Percentiles rank a stretch among this genome's conserved stretches.
These are phyloP conservation scores for Lophotis ruficrista DNA, from an alignment of 2,113 vertebrate species.

Conservation along the genomic window DNA sequence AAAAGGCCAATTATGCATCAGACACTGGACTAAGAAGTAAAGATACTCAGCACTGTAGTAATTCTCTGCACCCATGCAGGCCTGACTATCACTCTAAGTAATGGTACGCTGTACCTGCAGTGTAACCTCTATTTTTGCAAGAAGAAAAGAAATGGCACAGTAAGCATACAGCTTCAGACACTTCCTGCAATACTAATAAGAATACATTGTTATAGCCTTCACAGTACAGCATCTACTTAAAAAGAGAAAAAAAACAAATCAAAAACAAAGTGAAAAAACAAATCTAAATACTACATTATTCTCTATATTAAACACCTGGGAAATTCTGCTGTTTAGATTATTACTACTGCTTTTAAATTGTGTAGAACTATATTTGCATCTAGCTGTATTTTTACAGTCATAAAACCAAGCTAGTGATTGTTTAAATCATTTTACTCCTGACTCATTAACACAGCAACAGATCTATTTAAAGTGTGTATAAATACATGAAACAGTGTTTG, in stretches of 20 bases:
- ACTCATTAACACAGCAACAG: background rate
- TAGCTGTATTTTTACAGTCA: background rate
- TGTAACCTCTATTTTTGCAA: background rate
- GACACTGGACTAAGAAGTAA: background rate
- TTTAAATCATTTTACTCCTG: background rate
- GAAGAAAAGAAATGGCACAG: background rate
- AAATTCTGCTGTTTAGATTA: background rate
- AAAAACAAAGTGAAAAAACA: background rate
- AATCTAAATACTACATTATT: background rate
- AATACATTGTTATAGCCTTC: background rate
- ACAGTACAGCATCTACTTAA: background rate
- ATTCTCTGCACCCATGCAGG: background rate
- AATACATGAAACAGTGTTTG: background rate
- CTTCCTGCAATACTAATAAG: background rate
- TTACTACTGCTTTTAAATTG: background rate
- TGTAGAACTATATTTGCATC: background rate
- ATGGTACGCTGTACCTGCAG: background rate
- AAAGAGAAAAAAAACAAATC: background rate
- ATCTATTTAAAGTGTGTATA: constrained; percentile 5
- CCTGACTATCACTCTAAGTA: background rate
- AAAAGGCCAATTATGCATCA: background rate
- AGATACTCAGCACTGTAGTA: background rate
- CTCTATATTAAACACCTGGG: background rate
- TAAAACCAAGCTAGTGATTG: background rate
- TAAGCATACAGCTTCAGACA: background rate